Conservation (phyloP, 2,888 invertebrate species). For the Matsumyia berberina region DNA sequence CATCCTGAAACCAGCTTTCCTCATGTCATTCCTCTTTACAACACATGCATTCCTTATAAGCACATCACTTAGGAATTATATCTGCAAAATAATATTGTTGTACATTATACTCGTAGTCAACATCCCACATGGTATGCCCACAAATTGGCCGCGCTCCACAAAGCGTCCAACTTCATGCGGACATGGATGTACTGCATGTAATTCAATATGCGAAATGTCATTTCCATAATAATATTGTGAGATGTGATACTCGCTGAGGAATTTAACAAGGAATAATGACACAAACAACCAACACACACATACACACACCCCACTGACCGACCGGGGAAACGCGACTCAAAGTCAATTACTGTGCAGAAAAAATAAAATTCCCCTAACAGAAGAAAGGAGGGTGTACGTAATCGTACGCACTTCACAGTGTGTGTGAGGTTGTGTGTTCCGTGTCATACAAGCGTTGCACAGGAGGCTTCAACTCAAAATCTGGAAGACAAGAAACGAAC, state of each 20-base stretch:
- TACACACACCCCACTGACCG: neutral
- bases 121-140: conserved; percentile 1
- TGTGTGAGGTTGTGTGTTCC: neutral
- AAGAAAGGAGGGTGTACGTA: no score
- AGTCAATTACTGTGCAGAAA: conserved; percentile 60
- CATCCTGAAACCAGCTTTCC: conserved; percentile 1
- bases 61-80: conserved; percentile 5
- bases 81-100: neutral
- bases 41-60: conserved; percentile 1
- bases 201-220: conserved; percentile 47
- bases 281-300: neutral
- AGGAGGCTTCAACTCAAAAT: conserved; percentile 37
- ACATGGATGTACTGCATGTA: conserved; percentile 34
- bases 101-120: neutral
- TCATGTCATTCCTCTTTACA: neutral
- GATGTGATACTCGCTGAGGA: conserved; percentile 32
- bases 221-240: conserved; percentile 53
- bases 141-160: conserved; percentile 11
- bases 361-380: conserved; percentile 35
- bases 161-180: conserved; percentile 26
- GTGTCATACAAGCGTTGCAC: conserved; percentile 35
- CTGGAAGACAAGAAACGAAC: conserved; percentile 8
- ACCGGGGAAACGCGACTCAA: conserved; percentile 31
- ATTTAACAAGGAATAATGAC: neutral
- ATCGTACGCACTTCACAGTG: no score